Evolutionary conservation across 1,140 invertebrate species (phyloP), one percentile per base, ranked within the genome.

Genomic region (Thrips palmi): DNA sequence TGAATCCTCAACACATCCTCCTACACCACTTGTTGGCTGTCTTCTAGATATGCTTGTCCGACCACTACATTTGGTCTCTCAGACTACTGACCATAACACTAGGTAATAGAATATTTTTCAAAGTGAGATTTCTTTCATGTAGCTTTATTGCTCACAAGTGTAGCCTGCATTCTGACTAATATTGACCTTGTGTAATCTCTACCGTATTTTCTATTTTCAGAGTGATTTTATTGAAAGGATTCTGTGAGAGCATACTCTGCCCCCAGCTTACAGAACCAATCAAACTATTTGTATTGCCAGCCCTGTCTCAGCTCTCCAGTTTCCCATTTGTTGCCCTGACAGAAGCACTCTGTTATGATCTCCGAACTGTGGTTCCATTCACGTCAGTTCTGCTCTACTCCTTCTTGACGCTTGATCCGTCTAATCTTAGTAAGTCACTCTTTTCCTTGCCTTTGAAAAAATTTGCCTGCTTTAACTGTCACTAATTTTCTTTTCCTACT

Each of bases 11-110:
- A 45, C 70, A 2, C 60, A 67, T 29, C 66, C 81, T n/a, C 79
- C 79, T 1, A 84, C 74, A 28, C 73, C 76, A 8, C 58, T 84
- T 5, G 67, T 78, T 20, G 71, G 70, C 37, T 77, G 74, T 43
- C 57, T 89, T 7, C 60, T 86, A 36, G 71, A 79, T 41, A 65
- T 92, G 41, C 69, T 89, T 29, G 63, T 75, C 43, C 65, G 74
- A 44, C 84, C 86, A 0, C 53, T 91, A 28, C 54, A 58, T 43
- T 58, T 70, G 43, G 59, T 60, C 5, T 42, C 12, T 8, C 18
- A 36, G 11, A 36, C 17, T 33, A 10, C 12, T 18, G 37, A 45
- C 29, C 15, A 34, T 15, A 34, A 41, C 21, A 47, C 40, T 25
- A 44, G 31, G 11, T 21, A 10, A 7, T 32, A 8, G 7, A 10